phyloP scores from a whole-genome alignment of 2,113 vertebrate species.

The Regulus satrapa region DNA sequence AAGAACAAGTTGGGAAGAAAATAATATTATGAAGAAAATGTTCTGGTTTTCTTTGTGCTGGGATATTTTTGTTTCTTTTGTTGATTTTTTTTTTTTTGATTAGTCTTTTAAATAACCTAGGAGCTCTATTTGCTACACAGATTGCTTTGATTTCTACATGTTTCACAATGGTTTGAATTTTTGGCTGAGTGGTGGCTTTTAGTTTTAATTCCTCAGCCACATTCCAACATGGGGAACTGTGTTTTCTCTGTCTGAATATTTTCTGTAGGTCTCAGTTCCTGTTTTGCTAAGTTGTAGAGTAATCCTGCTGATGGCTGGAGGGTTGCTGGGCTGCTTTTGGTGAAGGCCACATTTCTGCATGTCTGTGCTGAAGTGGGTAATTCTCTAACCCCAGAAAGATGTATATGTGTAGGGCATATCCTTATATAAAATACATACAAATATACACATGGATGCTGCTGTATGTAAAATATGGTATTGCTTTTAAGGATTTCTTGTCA shows the following conservation, averaged over 20 bases:
- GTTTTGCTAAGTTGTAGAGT: neutral
- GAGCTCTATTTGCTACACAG: neutral
- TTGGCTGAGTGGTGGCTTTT: neutral
- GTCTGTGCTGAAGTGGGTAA: neutral
- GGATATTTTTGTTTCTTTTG: neutral
- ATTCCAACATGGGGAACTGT: neutral
- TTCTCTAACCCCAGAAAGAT: neutral
- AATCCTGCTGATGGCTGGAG: neutral
- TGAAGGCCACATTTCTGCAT: fast-evolving
- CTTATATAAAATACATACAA: neutral
- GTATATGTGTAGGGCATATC: neutral
- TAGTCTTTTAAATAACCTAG: neutral
- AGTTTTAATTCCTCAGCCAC: neutral
- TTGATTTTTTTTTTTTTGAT: neutral
- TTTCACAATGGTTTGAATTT: neutral
- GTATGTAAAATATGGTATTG: neutral
- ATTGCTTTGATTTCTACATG: neutral
- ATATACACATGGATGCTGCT: neutral
- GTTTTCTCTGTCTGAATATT: neutral
- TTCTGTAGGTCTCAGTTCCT: neutral
- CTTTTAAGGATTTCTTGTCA: neutral
- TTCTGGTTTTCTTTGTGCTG: neutral
- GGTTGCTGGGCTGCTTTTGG: neutral
- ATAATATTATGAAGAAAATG: neutral
- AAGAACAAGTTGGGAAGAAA: neutral